A percentile compares a stretch with the other conserved stretches of the same genome.
phyloP scores from a whole-genome alignment of 2,113 vertebrate species.

The Paracanthobrama guichenoti region DNA sequence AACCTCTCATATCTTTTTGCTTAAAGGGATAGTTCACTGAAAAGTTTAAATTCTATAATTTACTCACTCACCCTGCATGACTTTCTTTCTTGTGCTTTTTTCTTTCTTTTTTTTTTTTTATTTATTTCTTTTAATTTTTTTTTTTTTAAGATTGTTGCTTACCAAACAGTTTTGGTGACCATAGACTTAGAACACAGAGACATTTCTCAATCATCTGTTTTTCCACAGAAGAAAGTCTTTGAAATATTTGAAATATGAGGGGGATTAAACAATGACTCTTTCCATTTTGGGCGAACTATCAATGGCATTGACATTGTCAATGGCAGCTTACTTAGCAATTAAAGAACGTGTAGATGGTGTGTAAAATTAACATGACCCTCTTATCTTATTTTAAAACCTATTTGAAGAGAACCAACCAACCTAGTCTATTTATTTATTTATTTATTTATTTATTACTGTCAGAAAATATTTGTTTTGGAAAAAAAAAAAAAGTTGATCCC shows the following conservation, averaged over 20 bases:
- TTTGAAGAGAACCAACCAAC: neutral
- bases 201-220: neutral
- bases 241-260: neutral
- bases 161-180: neutral
- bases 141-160: neutral
- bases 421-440: too few species aligned
- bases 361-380: neutral
- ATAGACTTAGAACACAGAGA: neutral
- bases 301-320: neutral
- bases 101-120: too few species aligned
- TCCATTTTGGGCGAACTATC: neutral
- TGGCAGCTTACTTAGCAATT: neutral
- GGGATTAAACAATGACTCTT: neutral
- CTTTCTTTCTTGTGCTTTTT: neutral
- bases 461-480: too few species aligned
- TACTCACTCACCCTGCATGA: neutral
- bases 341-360: too few species aligned
- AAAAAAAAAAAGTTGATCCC: too few species aligned
- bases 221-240: neutral
- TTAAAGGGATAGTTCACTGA: neutral
- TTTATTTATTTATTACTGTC: neutral
- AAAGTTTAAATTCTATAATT: neutral
- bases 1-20: neutral
- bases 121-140: too few species aligned
- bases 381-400: neutral